phyloP scores from a whole-genome alignment of 2,113 vertebrate species.

The Pteropus alecto region DNA sequence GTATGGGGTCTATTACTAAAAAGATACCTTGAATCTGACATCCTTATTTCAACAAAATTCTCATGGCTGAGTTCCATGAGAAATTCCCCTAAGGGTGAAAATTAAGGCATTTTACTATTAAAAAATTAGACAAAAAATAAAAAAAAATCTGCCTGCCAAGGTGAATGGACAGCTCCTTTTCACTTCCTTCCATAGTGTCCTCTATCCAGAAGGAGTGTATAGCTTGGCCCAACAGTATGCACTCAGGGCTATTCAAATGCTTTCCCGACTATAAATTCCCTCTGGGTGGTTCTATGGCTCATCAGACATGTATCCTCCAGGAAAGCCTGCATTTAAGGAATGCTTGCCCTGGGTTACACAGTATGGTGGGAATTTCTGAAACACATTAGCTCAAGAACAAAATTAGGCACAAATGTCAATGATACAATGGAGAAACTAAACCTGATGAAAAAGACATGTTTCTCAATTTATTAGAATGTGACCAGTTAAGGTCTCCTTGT shows the following conservation, averaged over 20 bases:
- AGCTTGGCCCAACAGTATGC: background rate
- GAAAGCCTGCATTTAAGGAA: background rate
- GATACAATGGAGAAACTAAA: background rate
- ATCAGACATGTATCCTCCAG: background rate
- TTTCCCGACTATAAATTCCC: background rate
- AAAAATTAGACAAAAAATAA: background rate
- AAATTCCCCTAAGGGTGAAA: background rate
- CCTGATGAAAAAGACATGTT: background rate
- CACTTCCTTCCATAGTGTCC: background rate
- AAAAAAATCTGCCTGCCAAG: background rate
- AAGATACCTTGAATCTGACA: background rate
- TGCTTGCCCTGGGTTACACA: background rate
- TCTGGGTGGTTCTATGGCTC: background rate
- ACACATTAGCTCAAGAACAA: background rate
- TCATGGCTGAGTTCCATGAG: background rate
- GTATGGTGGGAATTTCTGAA: background rate
- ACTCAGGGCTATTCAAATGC: background rate
- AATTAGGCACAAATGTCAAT: background rate
- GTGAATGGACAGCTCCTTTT: background rate
- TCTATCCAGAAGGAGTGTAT: background rate
- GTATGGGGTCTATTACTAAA: background rate
- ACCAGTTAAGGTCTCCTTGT: background rate
- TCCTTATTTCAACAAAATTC: slow-evolving; percentile 12
- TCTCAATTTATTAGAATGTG: background rate
- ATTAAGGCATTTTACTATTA: background rate